A percentile compares a stretch with the other conserved stretches of the same genome.
Conservation (phyloP, 2,113 vertebrate genomes). For the Cyanocitta stelleri region DNA sequence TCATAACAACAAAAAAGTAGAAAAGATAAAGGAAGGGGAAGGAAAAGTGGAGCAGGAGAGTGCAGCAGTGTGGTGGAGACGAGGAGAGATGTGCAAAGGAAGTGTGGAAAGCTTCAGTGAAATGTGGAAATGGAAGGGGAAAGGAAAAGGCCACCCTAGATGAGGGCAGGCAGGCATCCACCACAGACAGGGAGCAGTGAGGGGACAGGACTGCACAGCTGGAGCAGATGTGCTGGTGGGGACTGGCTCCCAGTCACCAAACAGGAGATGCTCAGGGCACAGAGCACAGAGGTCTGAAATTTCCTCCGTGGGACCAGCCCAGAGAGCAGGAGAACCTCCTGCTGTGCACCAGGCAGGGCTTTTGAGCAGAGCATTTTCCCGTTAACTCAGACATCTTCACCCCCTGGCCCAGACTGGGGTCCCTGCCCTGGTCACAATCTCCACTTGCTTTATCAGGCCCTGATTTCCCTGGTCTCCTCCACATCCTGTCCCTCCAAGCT, state of each 20-base stretch:
- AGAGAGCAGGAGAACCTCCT: rapidly evolving
- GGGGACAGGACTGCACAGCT: neutral
- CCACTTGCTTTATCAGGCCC: neutral
- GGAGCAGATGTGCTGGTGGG: neutral
- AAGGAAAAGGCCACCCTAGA: neutral
- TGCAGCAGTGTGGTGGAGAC: neutral
- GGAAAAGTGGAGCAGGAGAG: neutral
- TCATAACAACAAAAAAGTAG: neutral
- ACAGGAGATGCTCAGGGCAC: neutral
- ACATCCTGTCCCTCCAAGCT: neutral
- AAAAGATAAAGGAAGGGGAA: neutral
- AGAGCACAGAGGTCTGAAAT: neutral
- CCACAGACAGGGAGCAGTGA: rapidly evolving
- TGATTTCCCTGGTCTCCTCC: neutral
- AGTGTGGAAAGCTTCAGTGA: neutral
- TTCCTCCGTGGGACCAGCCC: neutral
- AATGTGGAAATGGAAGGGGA: neutral
- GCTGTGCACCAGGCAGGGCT: neutral
- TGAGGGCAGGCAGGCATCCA: neutral
- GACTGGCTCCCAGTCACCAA: neutral
- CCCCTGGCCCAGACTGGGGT: neutral
- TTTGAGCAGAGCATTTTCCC: rapidly evolving
- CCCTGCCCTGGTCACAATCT: neutral
- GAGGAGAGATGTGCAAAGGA: neutral
- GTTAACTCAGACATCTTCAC: neutral